A percentile compares a stretch with the other conserved stretches of the same genome.
phyloP scores from a whole-genome alignment of 1,140 invertebrate genomes.

The Brachionus rotundiformis region DNA sequence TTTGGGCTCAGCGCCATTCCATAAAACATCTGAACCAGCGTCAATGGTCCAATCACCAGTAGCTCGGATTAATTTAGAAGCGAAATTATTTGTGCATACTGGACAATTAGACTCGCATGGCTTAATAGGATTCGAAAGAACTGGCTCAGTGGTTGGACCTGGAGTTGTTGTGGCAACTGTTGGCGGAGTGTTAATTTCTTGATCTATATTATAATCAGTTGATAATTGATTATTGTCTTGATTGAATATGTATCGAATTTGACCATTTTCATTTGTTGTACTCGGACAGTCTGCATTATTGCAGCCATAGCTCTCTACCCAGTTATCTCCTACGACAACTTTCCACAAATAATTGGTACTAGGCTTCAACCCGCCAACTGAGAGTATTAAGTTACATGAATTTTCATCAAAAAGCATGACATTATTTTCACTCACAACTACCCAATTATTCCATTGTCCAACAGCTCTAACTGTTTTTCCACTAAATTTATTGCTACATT shows the following conservation, averaged over 20 bases:
- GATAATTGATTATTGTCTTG: background rate
- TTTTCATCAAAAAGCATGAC: slow-evolving; percentile 42
- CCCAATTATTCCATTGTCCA: slow-evolving; percentile 46
- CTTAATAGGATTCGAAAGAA: slow-evolving; percentile 6
- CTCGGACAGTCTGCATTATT: slow-evolving; percentile 9
- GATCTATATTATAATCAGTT: slow-evolving; percentile 34
- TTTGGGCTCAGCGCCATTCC: slow-evolving; percentile 37
- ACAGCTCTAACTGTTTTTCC: slow-evolving; percentile 43
- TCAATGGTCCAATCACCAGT: slow-evolving; percentile 46
- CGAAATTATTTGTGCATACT: slow-evolving; percentile 21
- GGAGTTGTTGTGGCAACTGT: background rate
- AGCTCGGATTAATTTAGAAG: slow-evolving; percentile 17
- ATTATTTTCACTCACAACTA: background rate
- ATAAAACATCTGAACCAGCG: background rate
- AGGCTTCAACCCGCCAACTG: slow-evolving; percentile 12
- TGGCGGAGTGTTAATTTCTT: background rate
- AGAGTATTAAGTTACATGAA: slow-evolving; percentile 14
- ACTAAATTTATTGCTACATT: slow-evolving; percentile 21
- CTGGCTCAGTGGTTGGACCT: slow-evolving; percentile 19
- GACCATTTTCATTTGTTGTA: slow-evolving; percentile 37
- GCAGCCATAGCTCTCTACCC: slow-evolving; percentile 46
- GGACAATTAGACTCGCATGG: slow-evolving; percentile 44
- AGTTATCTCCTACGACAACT: slow-evolving; percentile 9
- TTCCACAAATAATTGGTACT: slow-evolving; percentile 35
- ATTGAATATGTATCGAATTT: slow-evolving; percentile 28